A percentile compares a stretch with the other conserved stretches of the same genome.
Evolutionary conservation across 2,888 invertebrate species (phyloP).

Genomic region (Xiphydria camelus): DNA sequence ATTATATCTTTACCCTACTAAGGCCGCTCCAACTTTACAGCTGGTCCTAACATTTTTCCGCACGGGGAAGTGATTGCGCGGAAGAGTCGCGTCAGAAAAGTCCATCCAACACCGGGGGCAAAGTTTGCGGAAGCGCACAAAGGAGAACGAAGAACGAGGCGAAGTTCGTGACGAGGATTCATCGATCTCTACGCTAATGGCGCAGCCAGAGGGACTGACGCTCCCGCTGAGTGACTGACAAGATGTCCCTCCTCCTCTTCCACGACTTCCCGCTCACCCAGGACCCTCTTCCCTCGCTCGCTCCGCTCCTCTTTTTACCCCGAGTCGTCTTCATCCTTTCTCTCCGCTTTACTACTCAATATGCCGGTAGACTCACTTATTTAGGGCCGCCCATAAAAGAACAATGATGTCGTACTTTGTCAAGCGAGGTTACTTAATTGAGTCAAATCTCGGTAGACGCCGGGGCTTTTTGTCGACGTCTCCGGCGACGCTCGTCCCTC

Average conservation of each 20-base stretch:
- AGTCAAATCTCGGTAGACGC: conserved; percentile 46
- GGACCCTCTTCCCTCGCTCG: conserved; percentile 7
- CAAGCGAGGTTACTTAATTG: conserved; percentile 49
- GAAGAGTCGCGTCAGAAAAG: no score
- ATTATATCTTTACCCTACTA: no score
- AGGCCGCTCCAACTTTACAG: no score
- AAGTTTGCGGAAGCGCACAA: no score
- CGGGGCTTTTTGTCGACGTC: conserved; percentile 23
- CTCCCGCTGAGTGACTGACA: conserved; percentile 40
- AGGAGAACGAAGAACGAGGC: conserved; percentile 16
- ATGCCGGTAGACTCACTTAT: conserved; percentile 45
- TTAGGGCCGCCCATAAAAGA: conserved; percentile 46
- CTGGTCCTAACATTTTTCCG: no score
- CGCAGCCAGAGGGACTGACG: conserved; percentile 19
- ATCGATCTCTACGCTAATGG: conserved; percentile 9
- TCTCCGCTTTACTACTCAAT: conserved; percentile 39
- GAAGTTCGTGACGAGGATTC: background rate
- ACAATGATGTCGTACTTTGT: conserved; percentile 54
- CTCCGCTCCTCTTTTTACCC: conserved; percentile 11
- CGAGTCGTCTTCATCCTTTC: conserved; percentile 12
- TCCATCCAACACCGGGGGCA: no score
- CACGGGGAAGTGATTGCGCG: no score
- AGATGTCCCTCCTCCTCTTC: conserved; percentile 29
- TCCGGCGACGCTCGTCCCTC: no score
- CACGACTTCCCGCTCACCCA: conserved; percentile 5